Evolutionary conservation across 2,888 invertebrate genomes (phyloP), one percentile per base, ranked within the genome.

Genomic region (Fragum sueziense): DNA sequence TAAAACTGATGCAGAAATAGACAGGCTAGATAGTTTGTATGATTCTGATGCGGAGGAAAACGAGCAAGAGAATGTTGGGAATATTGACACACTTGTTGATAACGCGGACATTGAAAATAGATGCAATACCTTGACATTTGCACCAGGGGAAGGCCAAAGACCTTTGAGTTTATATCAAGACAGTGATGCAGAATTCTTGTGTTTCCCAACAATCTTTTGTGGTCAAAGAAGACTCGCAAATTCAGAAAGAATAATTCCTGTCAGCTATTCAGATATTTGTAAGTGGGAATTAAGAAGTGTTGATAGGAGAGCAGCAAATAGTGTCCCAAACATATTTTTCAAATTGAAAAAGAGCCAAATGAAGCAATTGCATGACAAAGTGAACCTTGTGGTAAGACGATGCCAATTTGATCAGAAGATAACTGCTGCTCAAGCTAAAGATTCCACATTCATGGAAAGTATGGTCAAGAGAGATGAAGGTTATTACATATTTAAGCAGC

Each of bases 401-500:
- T 70, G 74, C 59, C 72, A 83, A 61, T 57, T 69, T 25, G 76
- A 70, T 47, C 65, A 74, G 51, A 57, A 52, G 47, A n/a, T 78
- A 14, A 82, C 82, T 47, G 82, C 79, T 37, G 73, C 51, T 11
- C 47, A 79, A 31, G 65, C 54, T 17, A 54, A 47, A 70, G 51
- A 82, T 34, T 27, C 72, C 54, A 22, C 20, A 25, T 57, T 27
- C 27, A 68, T 61, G 29, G 70, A 75, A 57, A 29, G 51, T 29
- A 90, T 81, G 20, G 77, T 78, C 11, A 52, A 93, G 59, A 85
- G 88, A 86, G 88, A 88, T 62, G 85, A 88, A 69, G 87, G 90
- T 70, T 91, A 92, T 71, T 90, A 90, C 83, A 92, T 89, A n/a
- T 83, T 79, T 29, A 51, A 72, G 47, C 70, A 72, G 20, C 65